Evolutionary conservation across 2,113 vertebrate species (phyloP).

Genomic region (Callorhinus ursinus): DNA sequence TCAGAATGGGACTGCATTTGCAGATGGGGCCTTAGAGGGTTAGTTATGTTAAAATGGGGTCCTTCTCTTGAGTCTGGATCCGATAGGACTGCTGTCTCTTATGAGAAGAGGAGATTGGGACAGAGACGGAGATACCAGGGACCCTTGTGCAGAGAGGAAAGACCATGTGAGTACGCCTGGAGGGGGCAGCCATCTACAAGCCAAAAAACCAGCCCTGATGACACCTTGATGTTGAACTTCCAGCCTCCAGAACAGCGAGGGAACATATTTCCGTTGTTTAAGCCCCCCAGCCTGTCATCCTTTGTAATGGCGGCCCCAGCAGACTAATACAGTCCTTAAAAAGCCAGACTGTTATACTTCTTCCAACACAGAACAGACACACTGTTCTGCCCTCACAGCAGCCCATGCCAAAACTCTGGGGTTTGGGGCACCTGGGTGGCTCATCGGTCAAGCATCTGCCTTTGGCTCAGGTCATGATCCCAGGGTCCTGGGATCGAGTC

Average conservation of each 20-base stretch:
- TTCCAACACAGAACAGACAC: no score
- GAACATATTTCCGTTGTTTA: no score
- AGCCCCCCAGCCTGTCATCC: accelerated
- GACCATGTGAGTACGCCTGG: accelerated
- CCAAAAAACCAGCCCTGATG: background rate
- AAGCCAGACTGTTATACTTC: no score
- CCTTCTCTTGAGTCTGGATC: background rate
- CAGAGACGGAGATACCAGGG: background rate
- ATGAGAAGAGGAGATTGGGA: background rate
- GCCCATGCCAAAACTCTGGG: background rate
- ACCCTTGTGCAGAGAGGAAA: background rate
- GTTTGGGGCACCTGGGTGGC: background rate
- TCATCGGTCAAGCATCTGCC: background rate
- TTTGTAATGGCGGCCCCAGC: no score
- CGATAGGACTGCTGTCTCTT: background rate
- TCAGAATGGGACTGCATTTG: background rate
- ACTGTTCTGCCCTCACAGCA: background rate
- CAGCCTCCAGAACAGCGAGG: background rate
- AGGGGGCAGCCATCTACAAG: background rate
- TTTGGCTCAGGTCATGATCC: background rate
- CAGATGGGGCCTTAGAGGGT: background rate
- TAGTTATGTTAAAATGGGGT: background rate
- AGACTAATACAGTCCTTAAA: background rate
- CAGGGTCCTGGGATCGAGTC: background rate
- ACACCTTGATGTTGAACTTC: background rate